These are phyloP conservation scores for Hydrochoerus hydrochaeris DNA, from an alignment of 2,113 vertebrate genomes.

Conservation along the genomic window DNA sequence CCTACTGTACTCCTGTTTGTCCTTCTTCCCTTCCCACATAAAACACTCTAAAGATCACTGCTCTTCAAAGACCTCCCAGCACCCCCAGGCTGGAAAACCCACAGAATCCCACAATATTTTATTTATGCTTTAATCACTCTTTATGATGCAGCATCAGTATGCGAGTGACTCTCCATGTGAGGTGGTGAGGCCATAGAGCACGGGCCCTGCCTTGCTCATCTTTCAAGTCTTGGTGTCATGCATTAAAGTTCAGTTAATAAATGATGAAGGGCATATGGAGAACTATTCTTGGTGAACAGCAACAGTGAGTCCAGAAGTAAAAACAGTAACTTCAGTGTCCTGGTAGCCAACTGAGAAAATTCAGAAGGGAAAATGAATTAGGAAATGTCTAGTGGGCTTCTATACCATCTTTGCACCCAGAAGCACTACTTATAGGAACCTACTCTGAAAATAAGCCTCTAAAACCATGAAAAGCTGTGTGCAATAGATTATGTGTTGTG, in stretches of 20 bases:
- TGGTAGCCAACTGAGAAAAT: no score
- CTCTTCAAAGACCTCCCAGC: background rate
- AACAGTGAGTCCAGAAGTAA: no score
- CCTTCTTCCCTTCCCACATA: background rate
- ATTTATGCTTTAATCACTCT: background rate
- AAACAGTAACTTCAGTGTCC: no score
- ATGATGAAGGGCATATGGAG: background rate
- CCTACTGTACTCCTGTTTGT: background rate
- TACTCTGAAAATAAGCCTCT: no score
- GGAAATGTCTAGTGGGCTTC: no score
- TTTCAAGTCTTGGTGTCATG: background rate
- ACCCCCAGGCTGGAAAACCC: background rate
- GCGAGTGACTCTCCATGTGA: background rate
- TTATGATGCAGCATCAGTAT: background rate
- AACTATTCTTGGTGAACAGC: no score
- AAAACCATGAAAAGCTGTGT: no score
- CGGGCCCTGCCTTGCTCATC: background rate
- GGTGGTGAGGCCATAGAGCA: background rate
- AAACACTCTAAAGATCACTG: background rate
- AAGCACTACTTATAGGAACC: no score
- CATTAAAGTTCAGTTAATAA: background rate
- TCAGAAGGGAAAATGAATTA: no score
- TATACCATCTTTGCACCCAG: no score
- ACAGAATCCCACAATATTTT: background rate
- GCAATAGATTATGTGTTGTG: no score